These are phyloP conservation scores for Entosphenus tridentatus DNA, from an alignment of 2,113 vertebrate species.

Conservation along the genomic window DNA sequence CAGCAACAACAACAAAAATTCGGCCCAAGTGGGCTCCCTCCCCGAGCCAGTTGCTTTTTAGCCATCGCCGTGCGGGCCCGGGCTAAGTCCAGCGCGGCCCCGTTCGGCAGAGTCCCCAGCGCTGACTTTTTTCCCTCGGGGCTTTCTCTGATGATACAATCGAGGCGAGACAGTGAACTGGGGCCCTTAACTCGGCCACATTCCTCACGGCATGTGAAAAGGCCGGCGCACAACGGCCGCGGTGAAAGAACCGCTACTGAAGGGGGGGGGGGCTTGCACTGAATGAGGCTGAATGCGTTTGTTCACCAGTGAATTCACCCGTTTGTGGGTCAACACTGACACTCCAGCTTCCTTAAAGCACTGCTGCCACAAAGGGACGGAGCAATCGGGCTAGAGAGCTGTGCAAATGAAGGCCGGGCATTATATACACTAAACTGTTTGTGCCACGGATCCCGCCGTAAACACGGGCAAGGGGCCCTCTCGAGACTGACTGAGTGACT, in stretches of 20 bases:
- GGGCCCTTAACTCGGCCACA: background rate
- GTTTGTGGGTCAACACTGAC: conserved; percentile 1
- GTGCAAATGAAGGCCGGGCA: background rate
- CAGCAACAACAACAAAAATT: background rate
- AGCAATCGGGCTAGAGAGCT: background rate
- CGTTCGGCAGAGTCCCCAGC: background rate
- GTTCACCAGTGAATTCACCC: conserved; percentile 2
- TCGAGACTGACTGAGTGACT: background rate
- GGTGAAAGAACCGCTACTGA: background rate
- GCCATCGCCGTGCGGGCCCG: background rate
- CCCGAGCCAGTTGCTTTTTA: background rate
- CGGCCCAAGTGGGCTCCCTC: background rate
- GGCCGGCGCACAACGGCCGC: background rate
- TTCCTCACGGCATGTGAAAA: conserved; percentile 1
- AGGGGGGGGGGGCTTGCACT: background rate
- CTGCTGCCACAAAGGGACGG: background rate
- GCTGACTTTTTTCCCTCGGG: background rate
- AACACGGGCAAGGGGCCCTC: background rate
- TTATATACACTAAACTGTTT: background rate
- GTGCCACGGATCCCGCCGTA: background rate
- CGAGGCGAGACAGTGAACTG: background rate
- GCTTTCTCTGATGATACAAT: conserved; percentile 1
- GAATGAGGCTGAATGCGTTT: background rate
- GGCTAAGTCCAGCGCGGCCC: background rate
- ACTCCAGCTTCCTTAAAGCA: background rate